These are phyloP conservation scores for Oopsacas minuta DNA, from an alignment of 37 sponge, comb jelly and placozoan genomes.

Conservation along the genomic window DNA sequence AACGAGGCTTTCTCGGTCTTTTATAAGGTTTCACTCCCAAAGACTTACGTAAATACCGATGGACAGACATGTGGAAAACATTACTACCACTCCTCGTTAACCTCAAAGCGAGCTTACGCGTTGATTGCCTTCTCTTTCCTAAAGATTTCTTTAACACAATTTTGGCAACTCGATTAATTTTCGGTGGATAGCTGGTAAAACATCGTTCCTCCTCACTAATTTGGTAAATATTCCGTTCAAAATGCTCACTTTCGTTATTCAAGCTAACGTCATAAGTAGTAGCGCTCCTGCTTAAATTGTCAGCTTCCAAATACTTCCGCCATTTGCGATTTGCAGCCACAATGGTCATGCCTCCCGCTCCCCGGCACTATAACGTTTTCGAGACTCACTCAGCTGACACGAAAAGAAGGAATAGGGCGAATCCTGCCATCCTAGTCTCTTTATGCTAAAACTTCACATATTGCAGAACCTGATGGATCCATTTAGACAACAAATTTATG, in stretches of 20 bases:
- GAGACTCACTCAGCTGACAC: background rate
- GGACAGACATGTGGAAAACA: too few species aligned
- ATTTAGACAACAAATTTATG: background rate
- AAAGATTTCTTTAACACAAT: too few species aligned
- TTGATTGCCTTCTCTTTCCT: too few species aligned
- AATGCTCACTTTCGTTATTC: background rate
- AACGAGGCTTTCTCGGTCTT: too few species aligned
- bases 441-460: background rate
- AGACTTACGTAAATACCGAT: too few species aligned
- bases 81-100: too few species aligned
- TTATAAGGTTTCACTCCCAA: too few species aligned
- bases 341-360: background rate
- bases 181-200: background rate
- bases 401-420: background rate
- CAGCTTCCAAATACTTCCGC: background rate
- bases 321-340: background rate
- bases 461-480: slow-evolving; percentile 4
- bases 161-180: too few species aligned
- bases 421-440: background rate
- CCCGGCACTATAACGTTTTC: background rate
- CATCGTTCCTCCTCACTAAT: background rate
- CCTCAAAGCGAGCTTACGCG: too few species aligned
- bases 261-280: background rate
- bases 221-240: background rate
- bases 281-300: background rate